A percentile compares a stretch with the other conserved stretches of the same genome.
phyloP scores from a whole-genome alignment of 2,888 invertebrate genomes.

The Lumbricus terrestris region DNA sequence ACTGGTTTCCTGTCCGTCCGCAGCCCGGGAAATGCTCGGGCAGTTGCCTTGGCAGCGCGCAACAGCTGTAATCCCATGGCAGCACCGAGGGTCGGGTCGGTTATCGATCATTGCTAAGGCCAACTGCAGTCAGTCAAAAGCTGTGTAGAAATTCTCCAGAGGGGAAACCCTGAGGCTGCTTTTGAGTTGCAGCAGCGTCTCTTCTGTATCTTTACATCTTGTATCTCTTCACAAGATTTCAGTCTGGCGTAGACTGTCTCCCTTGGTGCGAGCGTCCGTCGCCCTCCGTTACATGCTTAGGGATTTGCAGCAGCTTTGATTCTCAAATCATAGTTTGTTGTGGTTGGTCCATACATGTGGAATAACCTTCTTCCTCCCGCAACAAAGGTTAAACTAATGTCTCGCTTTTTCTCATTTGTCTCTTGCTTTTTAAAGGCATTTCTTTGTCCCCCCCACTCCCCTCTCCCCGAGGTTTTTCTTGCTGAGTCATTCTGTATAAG shows the following conservation, averaged over 20 bases:
- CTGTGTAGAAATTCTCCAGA: background rate
- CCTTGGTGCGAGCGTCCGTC: background rate
- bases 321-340: no score
- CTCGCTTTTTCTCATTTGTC: no score
- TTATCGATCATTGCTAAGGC: background rate
- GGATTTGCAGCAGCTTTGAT: background rate
- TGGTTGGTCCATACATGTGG: no score
- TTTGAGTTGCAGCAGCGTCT: background rate
- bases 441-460: no score
- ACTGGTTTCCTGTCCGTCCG: no score
- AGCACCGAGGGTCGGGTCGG: background rate
- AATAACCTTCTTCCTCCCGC: no score
- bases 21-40: background rate
- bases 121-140: background rate
- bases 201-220: background rate
- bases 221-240: background rate
- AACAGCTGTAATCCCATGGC: background rate
- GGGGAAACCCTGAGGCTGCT: background rate
- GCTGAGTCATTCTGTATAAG: no score
- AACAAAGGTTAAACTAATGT: no score
- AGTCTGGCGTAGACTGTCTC: background rate
- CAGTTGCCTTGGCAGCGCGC: background rate
- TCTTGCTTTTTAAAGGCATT: no score
- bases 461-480: no score
- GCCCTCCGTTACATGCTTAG: background rate